Percentiles rank a stretch among this genome's conserved stretches.
Evolutionary conservation across 1,140 invertebrate genomes (phyloP).

Genomic region (Drosophila sechellia): DNA sequence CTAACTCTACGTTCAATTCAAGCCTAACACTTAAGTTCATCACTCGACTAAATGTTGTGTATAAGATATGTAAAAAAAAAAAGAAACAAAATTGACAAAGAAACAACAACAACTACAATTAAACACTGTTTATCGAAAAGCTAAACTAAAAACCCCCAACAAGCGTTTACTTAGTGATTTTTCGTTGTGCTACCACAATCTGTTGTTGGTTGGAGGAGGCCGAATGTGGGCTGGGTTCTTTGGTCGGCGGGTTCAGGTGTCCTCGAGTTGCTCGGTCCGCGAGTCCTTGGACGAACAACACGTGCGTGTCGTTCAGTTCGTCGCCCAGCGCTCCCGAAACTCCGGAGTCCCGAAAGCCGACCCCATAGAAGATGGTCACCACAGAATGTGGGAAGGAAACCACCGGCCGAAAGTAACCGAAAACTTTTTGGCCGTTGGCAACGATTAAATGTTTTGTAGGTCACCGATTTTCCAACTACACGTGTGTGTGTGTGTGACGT

Average conservation of each 20-base stretch:
- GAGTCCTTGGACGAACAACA: conserved; percentile 31
- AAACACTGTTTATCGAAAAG: conserved; percentile 41
- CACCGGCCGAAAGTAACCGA: conserved; percentile 12
- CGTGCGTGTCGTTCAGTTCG: conserved; percentile 35
- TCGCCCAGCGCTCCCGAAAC: conserved; percentile 21
- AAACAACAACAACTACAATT: conserved; percentile 34
- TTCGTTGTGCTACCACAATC: background rate
- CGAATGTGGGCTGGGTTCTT: conserved; percentile 8
- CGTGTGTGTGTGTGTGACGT: background rate
- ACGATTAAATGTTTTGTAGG: conserved; percentile 69
- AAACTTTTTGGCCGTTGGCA: conserved; percentile 44
- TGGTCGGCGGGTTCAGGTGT: conserved; percentile 1
- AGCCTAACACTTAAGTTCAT: conserved; percentile 46
- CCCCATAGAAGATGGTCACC: background rate
- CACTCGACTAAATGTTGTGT: conserved; percentile 51
- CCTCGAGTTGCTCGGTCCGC: conserved; percentile 7
- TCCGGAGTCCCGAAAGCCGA: conserved; percentile 1
- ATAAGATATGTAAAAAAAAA: conserved; percentile 44
- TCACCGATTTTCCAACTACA: conserved; percentile 53
- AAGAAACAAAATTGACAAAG: background rate
- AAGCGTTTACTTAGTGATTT: background rate
- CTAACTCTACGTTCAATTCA: conserved; percentile 52
- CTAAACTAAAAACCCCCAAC: background rate
- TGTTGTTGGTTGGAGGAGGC: background rate
- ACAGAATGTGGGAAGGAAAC: background rate